Conservation (phyloP, 2,797 vertebrate genomes). For the Parambassis ranga region DNA sequence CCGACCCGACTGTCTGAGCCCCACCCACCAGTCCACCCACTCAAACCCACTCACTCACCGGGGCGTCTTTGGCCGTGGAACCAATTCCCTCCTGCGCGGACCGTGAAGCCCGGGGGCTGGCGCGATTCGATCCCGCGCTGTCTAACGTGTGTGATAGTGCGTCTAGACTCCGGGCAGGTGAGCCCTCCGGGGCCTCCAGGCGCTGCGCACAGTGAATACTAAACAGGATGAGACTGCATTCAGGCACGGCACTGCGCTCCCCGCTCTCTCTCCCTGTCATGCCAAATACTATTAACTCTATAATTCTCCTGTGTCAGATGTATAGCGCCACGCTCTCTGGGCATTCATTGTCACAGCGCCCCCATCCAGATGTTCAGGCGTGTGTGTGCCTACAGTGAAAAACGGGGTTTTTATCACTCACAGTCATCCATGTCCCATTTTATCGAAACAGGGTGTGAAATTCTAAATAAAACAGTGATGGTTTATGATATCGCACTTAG, state of each 20-base stretch:
- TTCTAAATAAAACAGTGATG: not conserved
- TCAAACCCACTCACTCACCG: conserved; percentile 47
- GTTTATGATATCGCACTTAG: too few relatives aligned
- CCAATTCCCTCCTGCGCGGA: conserved; percentile 18
- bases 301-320: conserved; percentile 74
- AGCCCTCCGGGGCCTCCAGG: conserved; percentile 71
- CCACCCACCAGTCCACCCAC: conserved; percentile 63
- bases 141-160: conserved; percentile 1
- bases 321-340: conserved; percentile 69
- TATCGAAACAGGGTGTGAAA: not conserved
- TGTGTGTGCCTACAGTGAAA: conserved; percentile 23
- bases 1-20: conserved; percentile 69
- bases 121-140: conserved; percentile 40
- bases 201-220: conserved; percentile 71
- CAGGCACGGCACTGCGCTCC: conserved; percentile 62
- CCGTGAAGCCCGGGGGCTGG: not conserved
- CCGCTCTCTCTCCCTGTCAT: conserved; percentile 66
- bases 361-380: conserved; percentile 70
- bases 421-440: not conserved
- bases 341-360: conserved; percentile 72
- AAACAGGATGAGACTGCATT: conserved; percentile 72
- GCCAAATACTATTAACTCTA: conserved; percentile 75
- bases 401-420: not conserved
- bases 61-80: conserved; percentile 33
- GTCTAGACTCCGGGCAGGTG: conserved; percentile 79